phyloP scores from a whole-genome alignment of 2,888 invertebrate species.

The Euplexia lucipara region DNA sequence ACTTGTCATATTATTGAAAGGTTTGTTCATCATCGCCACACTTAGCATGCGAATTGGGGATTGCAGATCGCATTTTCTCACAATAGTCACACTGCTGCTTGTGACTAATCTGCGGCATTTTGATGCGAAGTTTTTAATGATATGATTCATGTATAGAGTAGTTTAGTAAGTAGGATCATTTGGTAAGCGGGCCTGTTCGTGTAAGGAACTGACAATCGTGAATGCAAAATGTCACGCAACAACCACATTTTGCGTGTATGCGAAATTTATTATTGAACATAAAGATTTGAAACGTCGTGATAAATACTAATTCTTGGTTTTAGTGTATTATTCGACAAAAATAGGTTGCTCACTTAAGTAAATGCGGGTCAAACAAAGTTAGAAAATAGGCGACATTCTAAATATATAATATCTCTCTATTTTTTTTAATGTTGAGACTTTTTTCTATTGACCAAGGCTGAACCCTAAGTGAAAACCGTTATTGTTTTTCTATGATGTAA shows the following conservation, averaged over 20 bases:
- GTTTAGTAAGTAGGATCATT: conserved; percentile 10
- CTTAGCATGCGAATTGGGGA: too few relatives aligned
- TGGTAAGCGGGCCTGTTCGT: conserved; percentile 18
- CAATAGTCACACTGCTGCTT: too few relatives aligned
- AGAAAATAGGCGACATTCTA: background rate
- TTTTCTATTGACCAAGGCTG: background rate
- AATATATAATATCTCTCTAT: background rate
- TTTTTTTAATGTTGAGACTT: background rate
- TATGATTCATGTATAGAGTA: conserved; percentile 8
- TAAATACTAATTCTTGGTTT: conserved; percentile 17
- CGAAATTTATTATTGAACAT: conserved; percentile 25
- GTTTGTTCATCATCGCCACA: too few relatives aligned
- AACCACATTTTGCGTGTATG: conserved; percentile 23
- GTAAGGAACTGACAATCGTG: conserved; percentile 28
- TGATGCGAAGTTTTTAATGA: background rate
- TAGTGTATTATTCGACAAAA: conserved; percentile 7
- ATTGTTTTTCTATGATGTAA: too few relatives aligned
- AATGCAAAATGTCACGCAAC: conserved; percentile 44
- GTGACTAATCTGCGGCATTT: too few relatives aligned
- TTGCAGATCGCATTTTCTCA: too few relatives aligned
- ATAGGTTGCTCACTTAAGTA: conserved; percentile 4
- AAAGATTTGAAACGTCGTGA: background rate
- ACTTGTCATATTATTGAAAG: too few relatives aligned
- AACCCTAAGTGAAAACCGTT: background rate
- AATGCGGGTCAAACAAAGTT: background rate